Evolutionary conservation across 2,888 invertebrate species (phyloP).

Genomic region (Melieria crassipennis): DNA sequence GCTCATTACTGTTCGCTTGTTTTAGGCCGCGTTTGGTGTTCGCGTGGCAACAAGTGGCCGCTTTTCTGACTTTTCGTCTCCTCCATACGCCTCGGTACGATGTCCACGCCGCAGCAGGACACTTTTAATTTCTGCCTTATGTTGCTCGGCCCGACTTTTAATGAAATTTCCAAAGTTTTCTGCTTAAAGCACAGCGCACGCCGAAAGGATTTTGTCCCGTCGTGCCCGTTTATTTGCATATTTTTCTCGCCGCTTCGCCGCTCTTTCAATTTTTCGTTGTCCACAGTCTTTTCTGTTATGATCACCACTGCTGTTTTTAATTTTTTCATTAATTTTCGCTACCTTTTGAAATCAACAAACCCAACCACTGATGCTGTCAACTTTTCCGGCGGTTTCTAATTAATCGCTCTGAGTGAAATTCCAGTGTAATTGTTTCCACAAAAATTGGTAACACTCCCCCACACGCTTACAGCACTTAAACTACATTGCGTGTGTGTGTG

Average conservation of each 20-base stretch:
- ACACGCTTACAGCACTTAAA: too few relatives aligned
- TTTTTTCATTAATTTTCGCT: neutral
- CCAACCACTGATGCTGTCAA: too few relatives aligned
- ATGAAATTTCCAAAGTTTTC: slow-evolving; percentile 30
- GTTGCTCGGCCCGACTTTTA: slow-evolving; percentile 20
- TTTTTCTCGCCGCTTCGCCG: neutral
- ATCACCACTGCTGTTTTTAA: neutral
- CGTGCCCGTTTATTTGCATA: slow-evolving; percentile 20
- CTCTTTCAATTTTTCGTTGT: slow-evolving; percentile 8
- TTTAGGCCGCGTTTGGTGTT: too few relatives aligned
- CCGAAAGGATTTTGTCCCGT: slow-evolving; percentile 13
- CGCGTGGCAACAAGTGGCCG: neutral
- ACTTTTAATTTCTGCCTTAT: slow-evolving; percentile 27
- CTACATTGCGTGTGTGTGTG: too few relatives aligned
- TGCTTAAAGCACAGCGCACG: neutral
- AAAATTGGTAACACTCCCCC: too few relatives aligned
- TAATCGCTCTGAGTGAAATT: too few relatives aligned
- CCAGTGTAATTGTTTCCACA: too few relatives aligned
- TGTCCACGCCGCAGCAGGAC: slow-evolving; percentile 16
- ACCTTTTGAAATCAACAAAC: too few relatives aligned
- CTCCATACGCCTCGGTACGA: neutral
- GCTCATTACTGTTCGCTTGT: too few relatives aligned
- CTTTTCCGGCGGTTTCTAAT: too few relatives aligned
- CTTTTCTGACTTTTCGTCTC: neutral
- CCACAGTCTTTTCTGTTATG: neutral